phyloP scores from a whole-genome alignment of 2,888 invertebrate genomes.

The Tryphoninae sp. region DNA sequence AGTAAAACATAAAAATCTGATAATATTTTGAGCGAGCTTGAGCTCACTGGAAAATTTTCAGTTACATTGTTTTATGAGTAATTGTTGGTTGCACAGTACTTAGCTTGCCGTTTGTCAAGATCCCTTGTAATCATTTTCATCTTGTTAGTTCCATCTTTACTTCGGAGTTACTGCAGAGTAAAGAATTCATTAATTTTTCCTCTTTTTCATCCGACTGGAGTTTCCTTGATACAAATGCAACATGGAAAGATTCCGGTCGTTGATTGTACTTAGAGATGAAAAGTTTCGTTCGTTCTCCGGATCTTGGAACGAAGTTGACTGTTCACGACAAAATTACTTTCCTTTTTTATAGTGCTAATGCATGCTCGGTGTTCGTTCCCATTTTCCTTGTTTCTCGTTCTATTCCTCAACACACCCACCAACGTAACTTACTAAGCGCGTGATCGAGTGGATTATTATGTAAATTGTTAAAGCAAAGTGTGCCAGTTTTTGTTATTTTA shows the following conservation, averaged over 20 bases:
- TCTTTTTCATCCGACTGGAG: background rate
- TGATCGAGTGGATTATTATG: slow-evolving; percentile 40
- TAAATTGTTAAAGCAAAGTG: slow-evolving; percentile 21
- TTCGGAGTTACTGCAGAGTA: no score
- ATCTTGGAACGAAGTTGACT: background rate
- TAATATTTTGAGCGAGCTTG: no score
- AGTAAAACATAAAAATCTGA: no score
- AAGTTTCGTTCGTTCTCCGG: slow-evolving; percentile 10
- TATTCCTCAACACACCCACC: background rate
- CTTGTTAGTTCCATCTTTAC: no score
- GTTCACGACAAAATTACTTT: slow-evolving; percentile 18
- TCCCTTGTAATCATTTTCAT: no score
- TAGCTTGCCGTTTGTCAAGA: no score
- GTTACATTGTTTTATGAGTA: no score
- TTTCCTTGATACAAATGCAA: background rate
- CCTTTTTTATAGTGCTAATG: slow-evolving; percentile 7
- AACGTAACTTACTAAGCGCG: slow-evolving; percentile 37
- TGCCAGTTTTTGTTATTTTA: slow-evolving; percentile 2
- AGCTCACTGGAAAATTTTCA: no score
- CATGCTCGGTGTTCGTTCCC: slow-evolving; percentile 3
- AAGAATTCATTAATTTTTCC: no score
- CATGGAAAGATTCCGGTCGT: slow-evolving; percentile 11
- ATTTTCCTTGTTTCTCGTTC: background rate
- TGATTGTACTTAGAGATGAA: slow-evolving; percentile 25
- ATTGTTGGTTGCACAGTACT: no score